Conservation (phyloP, 2,888 invertebrate species). For the Cephus pygmeus region DNA sequence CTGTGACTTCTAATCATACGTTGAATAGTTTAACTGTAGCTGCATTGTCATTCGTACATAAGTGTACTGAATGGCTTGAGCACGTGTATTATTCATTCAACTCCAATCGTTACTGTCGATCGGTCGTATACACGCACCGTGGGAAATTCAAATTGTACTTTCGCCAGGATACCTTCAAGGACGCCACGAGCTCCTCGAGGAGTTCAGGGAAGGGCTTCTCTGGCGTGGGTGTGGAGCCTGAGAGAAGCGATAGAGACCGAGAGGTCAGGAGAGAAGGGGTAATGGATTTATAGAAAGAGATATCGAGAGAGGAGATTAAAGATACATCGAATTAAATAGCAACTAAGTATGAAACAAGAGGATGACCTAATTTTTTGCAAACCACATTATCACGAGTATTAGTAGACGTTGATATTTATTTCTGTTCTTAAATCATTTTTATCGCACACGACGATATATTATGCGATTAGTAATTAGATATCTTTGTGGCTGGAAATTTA, state of each 20-base stretch:
- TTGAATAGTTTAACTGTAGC: background rate
- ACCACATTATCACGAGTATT: background rate
- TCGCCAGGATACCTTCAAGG: background rate
- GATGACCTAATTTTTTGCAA: background rate
- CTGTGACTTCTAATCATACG: background rate
- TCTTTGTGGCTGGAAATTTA: background rate
- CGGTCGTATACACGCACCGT: background rate
- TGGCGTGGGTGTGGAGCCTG: background rate
- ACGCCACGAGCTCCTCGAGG: background rate
- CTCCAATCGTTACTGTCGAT: background rate
- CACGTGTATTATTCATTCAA: background rate
- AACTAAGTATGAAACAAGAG: background rate
- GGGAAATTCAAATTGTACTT: conserved; percentile 10
- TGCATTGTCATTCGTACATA: background rate
- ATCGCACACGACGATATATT: background rate
- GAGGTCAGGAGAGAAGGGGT: background rate
- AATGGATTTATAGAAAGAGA: background rate
- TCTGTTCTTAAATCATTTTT: background rate
- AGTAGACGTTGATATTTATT: background rate
- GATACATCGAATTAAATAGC: background rate
- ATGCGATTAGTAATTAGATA: background rate
- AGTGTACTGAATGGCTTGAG: background rate
- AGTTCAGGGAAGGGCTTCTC: background rate
- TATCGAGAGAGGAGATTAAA: background rate
- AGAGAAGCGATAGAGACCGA: background rate